Evolutionary conservation across 2,888 invertebrate species (phyloP), one percentile per base, ranked within the genome.

Genomic region (Sphaerolaimus hirsutus): DNA sequence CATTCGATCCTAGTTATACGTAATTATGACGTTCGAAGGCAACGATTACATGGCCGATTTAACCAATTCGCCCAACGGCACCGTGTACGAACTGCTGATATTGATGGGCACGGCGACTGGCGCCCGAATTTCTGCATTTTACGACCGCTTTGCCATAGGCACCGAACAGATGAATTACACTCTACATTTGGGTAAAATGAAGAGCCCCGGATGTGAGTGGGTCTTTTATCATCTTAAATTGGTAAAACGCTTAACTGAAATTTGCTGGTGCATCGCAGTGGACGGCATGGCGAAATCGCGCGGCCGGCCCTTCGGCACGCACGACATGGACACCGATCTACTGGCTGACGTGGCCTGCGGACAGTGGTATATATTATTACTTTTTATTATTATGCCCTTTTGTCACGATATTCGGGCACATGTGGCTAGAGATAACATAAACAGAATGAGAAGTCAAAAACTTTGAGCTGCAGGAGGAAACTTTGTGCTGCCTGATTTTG

Each of bases 41-140:
- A 46, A 45, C 22, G 47, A 47, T 7, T 38, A 44, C 27, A 22
- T 47, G 2, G 36, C 32, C 25, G 45, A 47, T 37, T 23, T 47
- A 25, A 44, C 44, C 23, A 40, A 23, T 17, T 5, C 23, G 10
- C 3, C 7, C 12, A 42, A 2, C 7, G 26, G 24, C 21, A 32
- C 19, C 14, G 24, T 22, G 12, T 45, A 47, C 36, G 47, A 47
- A 36, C 27, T 47, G 36, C 12, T 35, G 10, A 17, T 47, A 4
- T 3, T 19, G n/a, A 23, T 47, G 43, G 45, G 22, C 21, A 35
- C 37, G 17, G 38, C 25, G 3, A 21, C 17, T 4, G 21, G 25
- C 21, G n/a, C 17, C 23, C 23, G 7, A 21, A 17, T 46, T 7
- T 7, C 4, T 4, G 46, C 25, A 14, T 22, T 32, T 19, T 46